A percentile compares a stretch with the other conserved stretches of the same genome.
Evolutionary conservation across 2,113 vertebrate genomes (phyloP).

Genomic region (Phocoena phocoena): DNA sequence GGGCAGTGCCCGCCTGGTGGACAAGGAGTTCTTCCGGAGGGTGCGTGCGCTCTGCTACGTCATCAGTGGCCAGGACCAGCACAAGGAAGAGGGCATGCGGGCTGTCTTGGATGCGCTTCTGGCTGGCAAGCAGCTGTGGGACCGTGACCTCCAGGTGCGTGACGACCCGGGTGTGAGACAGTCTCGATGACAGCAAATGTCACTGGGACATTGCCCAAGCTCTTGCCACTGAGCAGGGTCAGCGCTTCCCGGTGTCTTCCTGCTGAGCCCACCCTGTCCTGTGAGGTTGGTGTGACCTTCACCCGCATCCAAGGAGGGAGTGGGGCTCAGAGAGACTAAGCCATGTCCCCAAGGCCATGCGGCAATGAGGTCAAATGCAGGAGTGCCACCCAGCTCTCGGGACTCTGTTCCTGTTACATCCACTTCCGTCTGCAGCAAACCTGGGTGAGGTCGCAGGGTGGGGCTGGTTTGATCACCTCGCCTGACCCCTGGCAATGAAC

Average conservation of each 20-base stretch:
- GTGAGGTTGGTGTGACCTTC: background rate
- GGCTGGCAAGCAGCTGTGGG: constrained; percentile 90
- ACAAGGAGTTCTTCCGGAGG: constrained; percentile 89
- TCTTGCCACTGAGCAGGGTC: background rate
- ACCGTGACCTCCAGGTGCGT: constrained; percentile 87
- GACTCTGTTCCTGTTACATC: background rate
- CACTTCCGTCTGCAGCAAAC: background rate
- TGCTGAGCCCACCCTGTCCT: background rate
- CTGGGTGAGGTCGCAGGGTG: background rate
- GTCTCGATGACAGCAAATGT: background rate
- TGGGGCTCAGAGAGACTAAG: background rate
- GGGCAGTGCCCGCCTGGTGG: constrained; percentile 84
- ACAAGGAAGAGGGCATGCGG: constrained; percentile 88
- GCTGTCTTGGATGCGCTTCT: constrained; percentile 90
- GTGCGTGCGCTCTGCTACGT: constrained; percentile 93
- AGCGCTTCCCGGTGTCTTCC: fast-evolving
- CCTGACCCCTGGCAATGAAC: background rate
- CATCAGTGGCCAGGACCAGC: constrained; percentile 91
- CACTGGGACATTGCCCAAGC: background rate
- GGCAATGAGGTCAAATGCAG: fast-evolving
- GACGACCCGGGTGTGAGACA: fast-evolving
- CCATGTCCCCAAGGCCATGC: background rate
- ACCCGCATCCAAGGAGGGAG: background rate
- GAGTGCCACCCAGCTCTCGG: background rate
- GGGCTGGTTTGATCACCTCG: background rate